Base-by-base conservation (phyloP, 64 coral and sea anemone species). In the Astreopora myriophthalma region DNA sequence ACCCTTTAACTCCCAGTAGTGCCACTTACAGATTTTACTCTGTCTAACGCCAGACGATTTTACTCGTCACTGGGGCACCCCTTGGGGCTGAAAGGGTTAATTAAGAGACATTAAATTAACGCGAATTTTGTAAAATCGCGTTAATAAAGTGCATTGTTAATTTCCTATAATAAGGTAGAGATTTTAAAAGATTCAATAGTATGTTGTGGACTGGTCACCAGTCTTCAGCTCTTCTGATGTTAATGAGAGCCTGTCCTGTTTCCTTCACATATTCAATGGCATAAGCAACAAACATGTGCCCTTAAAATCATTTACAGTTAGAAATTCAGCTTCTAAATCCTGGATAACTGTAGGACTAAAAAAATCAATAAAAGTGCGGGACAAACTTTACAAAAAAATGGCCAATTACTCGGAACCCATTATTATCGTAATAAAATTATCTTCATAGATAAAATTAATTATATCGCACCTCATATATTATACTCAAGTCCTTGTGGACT, bases 101-200 rank as follows among this genome's bases (percentile, higher is more conserved):
- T n/a, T n/a, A n/a, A n/a, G n/a, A n/a, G n/a, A n/a, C n/a, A n/a
- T n/a, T n/a, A n/a, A n/a, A n/a, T n/a, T n/a, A n/a, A n/a, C n/a
- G n/a, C n/a, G n/a, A n/a, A n/a, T n/a, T n/a, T n/a, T n/a, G n/a
- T n/a, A n/a, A n/a, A n/a, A n/a, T n/a, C n/a, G n/a, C n/a, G n/a
- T n/a, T n/a, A n/a, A n/a, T n/a, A n/a, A n/a, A n/a, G n/a, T n/a
- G n/a, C n/a, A n/a, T n/a, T n/a, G n/a, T n/a, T n/a, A n/a, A n/a
- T n/a, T n/a, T n/a, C n/a, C n/a, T n/a, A n/a, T n/a, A n/a, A n/a
- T n/a, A n/a, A n/a, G n/a, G n/a, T n/a, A 60, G 55, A 60, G 55
- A 88, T 20, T 88, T 88, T 4, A 88, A 88, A 20, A 30, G 37
- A 14, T 88, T 88, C 34, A 20, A 75, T 42, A 35, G 30, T 57